Conservation (phyloP, 2,888 invertebrate genomes). For the Metopia argyrocephala region DNA sequence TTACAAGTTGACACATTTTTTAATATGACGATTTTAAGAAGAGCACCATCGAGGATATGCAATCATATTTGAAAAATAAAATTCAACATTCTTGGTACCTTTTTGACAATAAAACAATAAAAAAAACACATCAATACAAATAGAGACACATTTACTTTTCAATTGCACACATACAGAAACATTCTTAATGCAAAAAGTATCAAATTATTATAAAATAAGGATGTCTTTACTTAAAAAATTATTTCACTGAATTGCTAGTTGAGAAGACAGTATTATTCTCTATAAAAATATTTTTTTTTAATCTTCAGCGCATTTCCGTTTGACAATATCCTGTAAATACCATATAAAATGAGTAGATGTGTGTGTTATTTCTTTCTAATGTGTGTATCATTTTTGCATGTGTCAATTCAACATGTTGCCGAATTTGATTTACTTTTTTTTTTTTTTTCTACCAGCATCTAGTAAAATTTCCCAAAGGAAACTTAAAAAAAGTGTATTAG, state of each 20-base stretch:
- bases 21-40: constrained; percentile 8
- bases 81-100: constrained; percentile 19
- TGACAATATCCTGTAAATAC: constrained; percentile 5
- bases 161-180: not conserved
- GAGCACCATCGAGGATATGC: constrained; percentile 33
- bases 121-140: not conserved
- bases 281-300: not conserved
- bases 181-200: not conserved
- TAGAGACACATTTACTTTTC: not conserved
- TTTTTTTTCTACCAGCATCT: constrained; percentile 21
- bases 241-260: constrained; percentile 27
- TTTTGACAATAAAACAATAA: constrained; percentile 5
- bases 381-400: constrained; percentile 56
- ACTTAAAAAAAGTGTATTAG: not conserved
- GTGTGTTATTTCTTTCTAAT: constrained; percentile 11
- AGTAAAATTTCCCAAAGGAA: not conserved
- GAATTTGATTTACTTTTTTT: constrained; percentile 47
- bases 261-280: constrained; percentile 31
- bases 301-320: not conserved
- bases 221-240: constrained; percentile 58
- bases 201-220: constrained; percentile 26
- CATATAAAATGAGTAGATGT: not conserved
- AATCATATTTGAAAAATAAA: constrained; percentile 21
- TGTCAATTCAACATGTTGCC: constrained; percentile 63
- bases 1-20: constrained; percentile 52